Base-by-base conservation (phyloP, 2,113 vertebrate genomes). In the Corvus moneduloides region DNA sequence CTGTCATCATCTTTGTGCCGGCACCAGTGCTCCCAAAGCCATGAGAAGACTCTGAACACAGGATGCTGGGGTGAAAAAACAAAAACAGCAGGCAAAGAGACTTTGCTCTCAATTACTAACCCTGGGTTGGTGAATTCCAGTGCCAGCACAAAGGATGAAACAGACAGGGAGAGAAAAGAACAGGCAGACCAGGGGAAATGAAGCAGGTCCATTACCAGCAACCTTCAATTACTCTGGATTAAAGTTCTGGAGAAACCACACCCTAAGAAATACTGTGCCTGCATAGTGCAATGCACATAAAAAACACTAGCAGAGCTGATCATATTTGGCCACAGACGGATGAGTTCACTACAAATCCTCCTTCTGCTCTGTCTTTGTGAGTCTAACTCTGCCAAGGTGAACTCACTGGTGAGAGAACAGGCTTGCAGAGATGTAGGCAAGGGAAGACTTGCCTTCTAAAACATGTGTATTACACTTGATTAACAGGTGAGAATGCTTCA, bases 241-340 rank as follows among this genome's bases (percentile, higher is more conserved):
- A 81, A 88, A 90, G 21, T 59, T 74, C 61, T 52, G 33, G 68
- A 93, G 55, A 81, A 90, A 75, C 88, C 94, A 95, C 95, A 89
- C 91, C 93, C 87, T 62, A 69, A 35, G 33, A 89, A 94, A 74
- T 9, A 59, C 5, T 62, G 46, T 35, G 30, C 41, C 56, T 68
- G 55, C 56, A 46, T 64, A 56, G 87, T 73, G 93, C 66, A 94
- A 92, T 1, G 3, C 69, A 46, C 37, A 43, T 66, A 84, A 91
- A 63, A 55, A 96, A 82, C 55, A 55, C 62, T 27, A 59, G 46
- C 35, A 66, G 37, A 54, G n/a, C 20, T 19, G 62, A 92, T 85
- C 18, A 2, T 2, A 2, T 46, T 63, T 68, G 48, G 66, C 37
- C 54, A 56, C 26, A 44, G 48, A 66, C 0, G 4, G 76, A 43